Evolutionary conservation across 2,113 vertebrate species (phyloP).

Genomic region (Triplophysa tibetana): DNA sequence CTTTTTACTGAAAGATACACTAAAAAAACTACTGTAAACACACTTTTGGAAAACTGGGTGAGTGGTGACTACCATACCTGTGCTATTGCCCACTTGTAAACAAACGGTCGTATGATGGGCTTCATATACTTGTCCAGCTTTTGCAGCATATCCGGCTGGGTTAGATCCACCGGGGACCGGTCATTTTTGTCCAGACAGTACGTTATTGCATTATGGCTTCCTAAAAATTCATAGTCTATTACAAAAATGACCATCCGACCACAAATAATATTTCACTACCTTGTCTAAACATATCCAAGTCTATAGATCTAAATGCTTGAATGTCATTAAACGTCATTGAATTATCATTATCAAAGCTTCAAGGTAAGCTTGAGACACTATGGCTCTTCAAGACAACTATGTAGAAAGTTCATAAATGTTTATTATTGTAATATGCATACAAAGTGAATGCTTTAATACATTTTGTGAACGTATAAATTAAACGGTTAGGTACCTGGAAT

Average conservation of each 20-base stretch:
- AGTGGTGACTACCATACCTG: slow-evolving; percentile 66
- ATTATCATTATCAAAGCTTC: too few relatives aligned
- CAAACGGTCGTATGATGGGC: slow-evolving; percentile 75
- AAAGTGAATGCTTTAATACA: background rate
- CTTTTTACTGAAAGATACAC: background rate
- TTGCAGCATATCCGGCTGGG: slow-evolving; percentile 76
- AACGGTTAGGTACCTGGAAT: slow-evolving; percentile 80
- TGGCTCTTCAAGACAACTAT: too few relatives aligned
- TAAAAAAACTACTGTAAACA: background rate
- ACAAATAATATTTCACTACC: background rate
- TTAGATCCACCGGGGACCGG: slow-evolving; percentile 74
- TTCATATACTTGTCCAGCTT: slow-evolving; percentile 78
- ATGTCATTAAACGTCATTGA: too few relatives aligned
- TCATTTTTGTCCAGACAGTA: slow-evolving; percentile 79
- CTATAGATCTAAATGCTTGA: too few relatives aligned
- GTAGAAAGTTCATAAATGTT: background rate
- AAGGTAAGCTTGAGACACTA: too few relatives aligned
- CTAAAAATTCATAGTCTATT: slow-evolving; percentile 53
- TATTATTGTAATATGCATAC: background rate
- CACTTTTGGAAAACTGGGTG: background rate
- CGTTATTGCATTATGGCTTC: slow-evolving; percentile 79
- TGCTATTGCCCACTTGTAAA: slow-evolving; percentile 78
- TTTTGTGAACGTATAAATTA: background rate
- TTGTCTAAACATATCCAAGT: background rate
- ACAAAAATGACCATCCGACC: background rate